Base-by-base conservation (phyloP, 2,888 invertebrate genomes). In the Antheraea yamamai region DNA sequence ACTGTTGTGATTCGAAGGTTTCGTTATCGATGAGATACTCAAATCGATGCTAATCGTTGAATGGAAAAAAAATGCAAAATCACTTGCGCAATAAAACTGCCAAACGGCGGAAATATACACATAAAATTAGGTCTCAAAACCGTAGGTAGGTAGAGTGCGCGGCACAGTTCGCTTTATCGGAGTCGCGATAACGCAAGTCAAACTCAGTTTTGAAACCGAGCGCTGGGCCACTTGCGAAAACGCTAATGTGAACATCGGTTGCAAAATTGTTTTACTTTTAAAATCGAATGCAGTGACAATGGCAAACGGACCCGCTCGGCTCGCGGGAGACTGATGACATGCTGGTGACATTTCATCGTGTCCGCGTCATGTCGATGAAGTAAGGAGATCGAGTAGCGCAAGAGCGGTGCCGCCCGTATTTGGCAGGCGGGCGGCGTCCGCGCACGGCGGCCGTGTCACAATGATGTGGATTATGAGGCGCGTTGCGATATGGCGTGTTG, bases 221-320 rank as follows among this genome's bases (percentile, higher is more conserved):
- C 91, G 91, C 87, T 93, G 93, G 92, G 94, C 93, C 89, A 93
- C 94, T 95, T 95, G 95, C 95, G 95, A 95, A 95, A 95, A 95
- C 91, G 86, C 93, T 93, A 95, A 95, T 95, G 94, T 94, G 95
- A 94, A 92, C 93, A 94, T 94, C 92, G 92, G 89, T 94, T 94
- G 93, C 94, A 92, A 94, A 95, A 94, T 94, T 92, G 91, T 92
- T 94, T 93, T 93, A 93, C 91, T 93, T 94, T 92, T 90, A 89
- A 91, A 92, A 93, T 92, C 88, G 88, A 91, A 92, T 90, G 88
- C 88, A 87, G 85, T 86, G 87, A 87, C 89, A 87, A 87, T 86
- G 81, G 83, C 78, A 77, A 77, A 76, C 80, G 74, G 77, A 75
- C 77, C 80, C 78, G 83, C 82, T 79, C 78, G 77, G 79, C 80